Base-by-base conservation (phyloP, 2,797 vertebrate genomes). In the Eremophila alpestris region DNA sequence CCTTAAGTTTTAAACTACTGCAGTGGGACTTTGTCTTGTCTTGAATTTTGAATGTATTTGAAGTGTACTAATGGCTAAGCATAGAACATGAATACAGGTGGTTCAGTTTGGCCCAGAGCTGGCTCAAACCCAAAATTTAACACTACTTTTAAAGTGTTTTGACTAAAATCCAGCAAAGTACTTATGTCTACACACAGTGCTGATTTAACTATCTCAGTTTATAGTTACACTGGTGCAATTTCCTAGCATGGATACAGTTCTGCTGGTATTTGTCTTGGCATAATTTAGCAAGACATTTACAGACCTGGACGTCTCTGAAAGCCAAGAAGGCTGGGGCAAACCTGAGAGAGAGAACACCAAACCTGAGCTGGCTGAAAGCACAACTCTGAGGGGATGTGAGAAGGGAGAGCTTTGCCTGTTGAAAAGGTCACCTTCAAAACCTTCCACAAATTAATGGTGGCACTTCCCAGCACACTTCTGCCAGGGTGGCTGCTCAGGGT, bases 121-220 rank as follows among this genome's bases (percentile, higher is more conserved):
- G 92, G 93, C 93, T 80, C 26, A 71, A 93, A 64, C 0, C 0
- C 83, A 83, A 80, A 89, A 89, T 68, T 75, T 55, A 78, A 95
- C 73, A 85, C 87, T 89, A 60, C 74, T 70, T 94, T 80, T 85
- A 64, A 94, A 87, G 87, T 62, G 78, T 81, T 95, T 95, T 97
- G 94, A 95, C 81, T 87, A 77, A 95, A 95, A 91, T 94, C 95
- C 95, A 93, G 81, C 43, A 78, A 92, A 95, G 78, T 69, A 89
- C 92, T 95, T 95, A 89, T 26, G 60, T 87, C 73, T 89, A 71
- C 76, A 89, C 43, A 51, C 41, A 80, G 70, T 71, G 88, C 93
- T 89, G 94, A 96, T 95, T 96, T 95, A 95, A 95, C 92, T 94
- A 4, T 95, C 82, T 90, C 75, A 77, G 62, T 93, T 96, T 95